phyloP scores from a whole-genome alignment of 1,140 invertebrate genomes.

The Augochlora pura region DNA sequence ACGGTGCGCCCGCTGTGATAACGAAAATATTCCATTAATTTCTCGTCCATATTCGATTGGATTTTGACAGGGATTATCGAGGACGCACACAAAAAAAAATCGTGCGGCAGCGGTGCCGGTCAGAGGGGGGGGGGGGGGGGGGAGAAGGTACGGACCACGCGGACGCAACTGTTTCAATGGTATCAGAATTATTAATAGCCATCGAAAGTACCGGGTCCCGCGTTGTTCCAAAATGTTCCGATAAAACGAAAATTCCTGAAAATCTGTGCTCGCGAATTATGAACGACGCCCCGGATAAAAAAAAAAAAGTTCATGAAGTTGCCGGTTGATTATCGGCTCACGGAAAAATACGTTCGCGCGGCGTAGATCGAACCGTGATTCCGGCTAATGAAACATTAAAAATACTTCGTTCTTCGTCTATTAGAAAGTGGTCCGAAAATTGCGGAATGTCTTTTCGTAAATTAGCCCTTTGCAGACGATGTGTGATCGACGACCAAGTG shows the following conservation, averaged over 20 bases:
- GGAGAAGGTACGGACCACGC: too few species aligned
- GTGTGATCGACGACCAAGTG: too few species aligned
- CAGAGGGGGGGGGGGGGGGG: background rate
- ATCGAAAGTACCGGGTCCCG: constrained; percentile 8
- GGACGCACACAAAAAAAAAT: constrained; percentile 24
- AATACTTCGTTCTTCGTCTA: too few species aligned
- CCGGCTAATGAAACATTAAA: too few species aligned
- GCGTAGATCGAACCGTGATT: too few species aligned
- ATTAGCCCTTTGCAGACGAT: too few species aligned
- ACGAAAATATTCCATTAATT: constrained; percentile 51
- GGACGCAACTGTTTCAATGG: constrained; percentile 16
- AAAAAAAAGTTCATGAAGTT: constrained; percentile 36
- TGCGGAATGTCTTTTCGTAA: too few species aligned
- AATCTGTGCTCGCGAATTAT: constrained; percentile 21
- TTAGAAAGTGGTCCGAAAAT: too few species aligned
- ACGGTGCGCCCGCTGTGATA: constrained; percentile 24
- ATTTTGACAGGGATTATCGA: constrained; percentile 46
- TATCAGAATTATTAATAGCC: constrained; percentile 43
- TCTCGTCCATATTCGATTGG: constrained; percentile 34
- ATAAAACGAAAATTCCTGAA: constrained; percentile 27
- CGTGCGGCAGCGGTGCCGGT: background rate
- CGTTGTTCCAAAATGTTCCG: constrained; percentile 32
- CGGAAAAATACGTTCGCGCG: background rate
- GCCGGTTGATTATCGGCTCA: constrained; percentile 15
- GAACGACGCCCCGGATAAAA: constrained; percentile 17